phyloP scores from a whole-genome alignment of 2,888 invertebrate species.

The Drosophila pseudotalamancana region DNA sequence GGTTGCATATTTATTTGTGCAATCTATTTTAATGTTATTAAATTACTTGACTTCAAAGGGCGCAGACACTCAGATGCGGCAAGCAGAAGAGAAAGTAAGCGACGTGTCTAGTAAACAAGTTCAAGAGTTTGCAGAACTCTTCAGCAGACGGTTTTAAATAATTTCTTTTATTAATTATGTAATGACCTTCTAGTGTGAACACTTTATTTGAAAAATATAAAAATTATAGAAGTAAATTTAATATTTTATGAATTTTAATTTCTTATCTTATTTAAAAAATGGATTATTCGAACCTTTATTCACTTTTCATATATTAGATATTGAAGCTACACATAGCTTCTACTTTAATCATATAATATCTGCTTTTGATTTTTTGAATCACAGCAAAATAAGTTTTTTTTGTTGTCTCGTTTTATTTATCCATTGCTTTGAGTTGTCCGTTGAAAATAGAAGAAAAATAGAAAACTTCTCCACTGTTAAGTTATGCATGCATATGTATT shows the following conservation, averaged over 20 bases:
- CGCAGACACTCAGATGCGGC: not conserved
- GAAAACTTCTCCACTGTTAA: not conserved
- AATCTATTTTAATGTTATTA: slow-evolving; percentile 50
- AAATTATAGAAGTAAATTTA: no score
- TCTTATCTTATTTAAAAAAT: no score
- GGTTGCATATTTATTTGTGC: slow-evolving; percentile 47
- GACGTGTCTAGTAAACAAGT: slow-evolving; percentile 1
- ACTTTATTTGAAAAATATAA: no score
- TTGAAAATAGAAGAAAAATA: no score
- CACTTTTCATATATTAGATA: no score
- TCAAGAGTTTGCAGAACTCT: slow-evolving; percentile 1
- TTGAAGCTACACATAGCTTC: no score
- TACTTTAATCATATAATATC: no score
- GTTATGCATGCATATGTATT: not conserved
- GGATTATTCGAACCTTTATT: no score
- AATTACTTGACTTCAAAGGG: slow-evolving; percentile 31
- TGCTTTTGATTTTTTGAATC: not conserved
- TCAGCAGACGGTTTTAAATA: not conserved
- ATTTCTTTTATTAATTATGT: not conserved
- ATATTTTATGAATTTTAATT: no score
- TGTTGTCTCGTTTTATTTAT: not conserved
- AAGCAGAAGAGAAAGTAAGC: not conserved
- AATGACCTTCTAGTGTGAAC: no score
- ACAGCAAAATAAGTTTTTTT: not conserved
- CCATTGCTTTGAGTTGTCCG: no score